Evolutionary conservation across 2,888 invertebrate genomes (phyloP), one percentile per base, ranked within the genome.

Genomic region (Ophion obscuratus): DNA sequence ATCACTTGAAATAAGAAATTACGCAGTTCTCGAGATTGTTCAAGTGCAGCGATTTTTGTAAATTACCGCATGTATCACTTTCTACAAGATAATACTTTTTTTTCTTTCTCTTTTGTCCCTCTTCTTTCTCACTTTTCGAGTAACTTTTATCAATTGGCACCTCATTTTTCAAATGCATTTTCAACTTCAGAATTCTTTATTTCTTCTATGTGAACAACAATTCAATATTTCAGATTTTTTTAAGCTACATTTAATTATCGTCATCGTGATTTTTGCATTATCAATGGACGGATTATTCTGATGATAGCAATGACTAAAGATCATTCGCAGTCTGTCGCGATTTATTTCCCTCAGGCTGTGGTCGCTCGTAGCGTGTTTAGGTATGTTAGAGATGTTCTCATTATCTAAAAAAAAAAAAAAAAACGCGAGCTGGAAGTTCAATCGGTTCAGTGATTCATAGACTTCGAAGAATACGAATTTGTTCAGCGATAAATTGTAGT

Each of bases 381-480:
- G 67, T 84, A 87, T 5, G 59, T 71, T 24, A 87, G 9, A 27
- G 85, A 79, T 6, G 83, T 85, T 71, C 83, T 85, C 17, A 87
- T 79, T 27, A 85, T 83, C 85, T 85, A 27, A 7, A 59, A 70
- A 24, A 27, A 7, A 59, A 70, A 24, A 27, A 1, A 14, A 14
- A 4, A 47, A 47, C 20, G 2, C 0, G 31, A 31, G 31, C 4
- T 31, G 4, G 31, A 31, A 40, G 40, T 40, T 40, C 1, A 40
- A 40, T 40, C 9, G 40, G 9, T 40, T 9, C 40, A 40, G 7
- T 6, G 40, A 7, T 40, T 2, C 7, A 6, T 7, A 40, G 40
- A 40, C 7, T 40, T 40, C 40, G 40, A 6, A 40, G 40, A 9
- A 6, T 40, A 40, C 40, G 40, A 40, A 1, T 40, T 9, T 40